Evolutionary conservation across 2,797 vertebrate species (phyloP), one percentile per base, ranked within the genome.

Genomic region (Bradypus variegatus): DNA sequence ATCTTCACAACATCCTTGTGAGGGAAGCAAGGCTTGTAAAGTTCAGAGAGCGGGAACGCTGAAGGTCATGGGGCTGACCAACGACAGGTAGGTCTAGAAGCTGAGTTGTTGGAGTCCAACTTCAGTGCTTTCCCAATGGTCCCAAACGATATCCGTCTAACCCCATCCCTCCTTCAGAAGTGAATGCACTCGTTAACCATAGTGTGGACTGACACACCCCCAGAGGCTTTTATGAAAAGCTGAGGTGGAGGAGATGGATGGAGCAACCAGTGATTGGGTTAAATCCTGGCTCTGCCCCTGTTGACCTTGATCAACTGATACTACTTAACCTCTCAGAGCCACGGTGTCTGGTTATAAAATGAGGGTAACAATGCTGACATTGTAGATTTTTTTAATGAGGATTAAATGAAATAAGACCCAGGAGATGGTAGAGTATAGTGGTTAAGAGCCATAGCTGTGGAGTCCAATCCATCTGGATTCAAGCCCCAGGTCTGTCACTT

Each of bases 91-190:
- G 23, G n/a, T 21, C 36, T 27, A 48, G 75, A 48, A 60, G 62
- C 86, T 2, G 65, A 65, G 15, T 2, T 1, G 5, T 2, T 38
- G 38, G 36, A 18, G 14, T 38, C 4, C 9, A 5, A 38, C 58
- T 6, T 45, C 4, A 4, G 33, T 48, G 27, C 55, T 87, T 62
- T 65, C 25, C 65, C 78, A 62, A 55, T 12, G 6, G 18, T 29
- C 12, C 12, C 0, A 0, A 12, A n/a, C 18, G 31, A 4, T 0
- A 25, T 86, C 70, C 72, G 31, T 31, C 60, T 6, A 23, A 19
- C 2, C 31, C 64, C 13, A 10, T 41, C 8, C 15, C 21, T 81
- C 60, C 58, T 73, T 60, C 86, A 79, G 72, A 86, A 72, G 27
- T 2, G 0, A 77, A 64, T 25, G 3, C 6, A 23, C 25, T 69